Evolutionary conservation across 2,888 invertebrate species (phyloP), one percentile per base, ranked within the genome.

Genomic region (Habroteleia sp.): DNA sequence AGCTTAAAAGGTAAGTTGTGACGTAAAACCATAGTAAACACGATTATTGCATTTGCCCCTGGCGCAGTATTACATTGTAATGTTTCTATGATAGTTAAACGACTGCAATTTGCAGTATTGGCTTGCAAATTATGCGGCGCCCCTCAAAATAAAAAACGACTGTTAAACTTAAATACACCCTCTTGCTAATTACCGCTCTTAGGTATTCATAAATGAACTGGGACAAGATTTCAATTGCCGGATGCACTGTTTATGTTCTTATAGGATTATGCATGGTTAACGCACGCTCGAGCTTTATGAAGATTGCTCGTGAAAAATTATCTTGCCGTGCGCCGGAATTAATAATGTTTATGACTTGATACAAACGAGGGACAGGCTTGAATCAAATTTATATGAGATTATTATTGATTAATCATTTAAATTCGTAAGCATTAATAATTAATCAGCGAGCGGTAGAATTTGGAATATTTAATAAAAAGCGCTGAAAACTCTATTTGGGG

Each of bases 21-120:
- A 48, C 54, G 48, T 58, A 68, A 68, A 68, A 66, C 56, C 56
- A 46, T 46, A 29, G 56, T 56, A 66, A 54, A 56, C 66, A 46
- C 46, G 56, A 66, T 66, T 66, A 66, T 56, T 66, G 54, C 66
- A 39, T 56, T 54, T 37, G n/a, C 54, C 27, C 7, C 10, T n/a
- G 8, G 27, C 14, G 13, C 33, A 16, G 8, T 17, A 11, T 23
- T 50, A 41, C 52, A 52, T 14, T 25, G 65, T 54, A 52, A 65
- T 13, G 54, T 52, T 25, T 17, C 52, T 42, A 10, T 42, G 63
- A 52, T 52, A 42, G 7, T 63, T 52, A 52, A 50, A 27, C 20
- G 25, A 35, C 31, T n/a, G 25, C 52, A 44, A 44, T 54, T 54
- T 44, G 14, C 16, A 42, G 41, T 33, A 35, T 23, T 35, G 20